A percentile compares a stretch with the other conserved stretches of the same genome.
These are phyloP conservation scores for Drosophila novamexicana DNA, from an alignment of 1,140 invertebrate species.

Conservation along the genomic window DNA sequence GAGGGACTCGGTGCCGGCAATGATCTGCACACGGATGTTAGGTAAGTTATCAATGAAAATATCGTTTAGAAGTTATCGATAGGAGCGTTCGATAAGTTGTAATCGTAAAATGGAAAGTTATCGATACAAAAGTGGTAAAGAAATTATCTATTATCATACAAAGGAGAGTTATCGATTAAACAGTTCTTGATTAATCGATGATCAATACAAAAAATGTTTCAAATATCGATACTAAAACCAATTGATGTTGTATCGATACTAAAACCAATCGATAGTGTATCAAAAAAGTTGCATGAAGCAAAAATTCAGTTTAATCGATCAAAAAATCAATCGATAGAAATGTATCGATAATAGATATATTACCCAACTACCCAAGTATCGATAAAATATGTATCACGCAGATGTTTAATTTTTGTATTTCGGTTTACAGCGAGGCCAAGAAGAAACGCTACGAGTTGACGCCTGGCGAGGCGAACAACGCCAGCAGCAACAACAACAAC, in stretches of 20 bases:
- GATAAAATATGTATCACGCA: neutral
- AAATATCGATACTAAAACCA: too few species aligned
- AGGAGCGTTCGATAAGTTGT: too few species aligned
- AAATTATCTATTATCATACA: too few species aligned
- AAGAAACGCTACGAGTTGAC: constrained; percentile 74
- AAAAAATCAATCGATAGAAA: too few species aligned
- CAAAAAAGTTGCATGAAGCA: too few species aligned
- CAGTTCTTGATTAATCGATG: neutral
- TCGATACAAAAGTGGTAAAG: neutral
- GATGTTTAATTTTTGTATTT: neutral
- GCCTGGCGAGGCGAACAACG: constrained; percentile 36
- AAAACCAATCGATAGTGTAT: too few species aligned
- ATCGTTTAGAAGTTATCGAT: neutral
- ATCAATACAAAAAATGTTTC: too few species aligned
- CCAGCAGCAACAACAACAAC: constrained; percentile 44
- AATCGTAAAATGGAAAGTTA: too few species aligned
- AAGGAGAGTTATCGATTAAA: too few species aligned
- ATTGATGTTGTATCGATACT: too few species aligned
- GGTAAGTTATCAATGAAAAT: constrained; percentile 49
- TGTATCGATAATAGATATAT: too few species aligned
- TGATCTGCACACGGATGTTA: constrained; percentile 76
- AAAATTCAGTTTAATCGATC: too few species aligned
- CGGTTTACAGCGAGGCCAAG: constrained; percentile 73
- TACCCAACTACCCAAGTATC: neutral
- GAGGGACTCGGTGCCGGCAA: constrained; percentile 78